These are phyloP conservation scores for Cephalopholis sonnerati DNA, from an alignment of 2,113 vertebrate genomes.

Conservation along the genomic window DNA sequence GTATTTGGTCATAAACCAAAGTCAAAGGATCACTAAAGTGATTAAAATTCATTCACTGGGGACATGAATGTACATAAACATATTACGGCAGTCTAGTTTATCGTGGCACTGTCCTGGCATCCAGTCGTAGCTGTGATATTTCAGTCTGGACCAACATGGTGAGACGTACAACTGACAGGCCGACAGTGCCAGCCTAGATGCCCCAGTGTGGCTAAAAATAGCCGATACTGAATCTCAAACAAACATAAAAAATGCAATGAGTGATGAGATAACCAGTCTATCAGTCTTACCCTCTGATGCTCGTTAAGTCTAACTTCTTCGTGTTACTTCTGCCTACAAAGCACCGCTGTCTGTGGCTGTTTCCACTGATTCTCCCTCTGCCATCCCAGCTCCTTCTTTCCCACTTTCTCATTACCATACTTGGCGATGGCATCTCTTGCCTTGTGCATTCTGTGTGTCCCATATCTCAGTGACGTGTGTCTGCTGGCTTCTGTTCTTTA, in stretches of 20 bases:
- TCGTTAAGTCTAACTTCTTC: not conserved
- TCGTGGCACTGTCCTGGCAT: too few species aligned
- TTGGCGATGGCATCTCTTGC: slow-evolving; percentile 32
- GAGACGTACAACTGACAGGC: too few species aligned
- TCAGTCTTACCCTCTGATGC: not conserved
- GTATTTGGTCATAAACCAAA: too few species aligned
- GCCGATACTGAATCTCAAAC: not conserved
- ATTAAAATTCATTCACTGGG: too few species aligned
- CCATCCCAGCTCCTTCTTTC: not conserved
- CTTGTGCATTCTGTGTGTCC: slow-evolving; percentile 45
- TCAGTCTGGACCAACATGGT: too few species aligned
- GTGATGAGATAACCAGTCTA: not conserved
- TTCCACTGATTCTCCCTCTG: not conserved
- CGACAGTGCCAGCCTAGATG: not conserved
- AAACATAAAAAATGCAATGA: not conserved
- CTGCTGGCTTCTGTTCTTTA: slow-evolving; percentile 51
- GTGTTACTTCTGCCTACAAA: not conserved
- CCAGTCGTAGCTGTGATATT: too few species aligned
- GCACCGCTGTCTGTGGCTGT: slow-evolving; percentile 1
- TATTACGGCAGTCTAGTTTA: too few species aligned
- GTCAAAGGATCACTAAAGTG: too few species aligned
- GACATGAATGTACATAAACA: too few species aligned
- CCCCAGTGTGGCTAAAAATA: not conserved
- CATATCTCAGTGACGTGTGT: slow-evolving; percentile 34
- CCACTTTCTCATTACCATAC: slow-evolving; percentile 51